Conservation (phyloP, 2,113 vertebrate species). For the Acanthochromis polyacanthus region DNA sequence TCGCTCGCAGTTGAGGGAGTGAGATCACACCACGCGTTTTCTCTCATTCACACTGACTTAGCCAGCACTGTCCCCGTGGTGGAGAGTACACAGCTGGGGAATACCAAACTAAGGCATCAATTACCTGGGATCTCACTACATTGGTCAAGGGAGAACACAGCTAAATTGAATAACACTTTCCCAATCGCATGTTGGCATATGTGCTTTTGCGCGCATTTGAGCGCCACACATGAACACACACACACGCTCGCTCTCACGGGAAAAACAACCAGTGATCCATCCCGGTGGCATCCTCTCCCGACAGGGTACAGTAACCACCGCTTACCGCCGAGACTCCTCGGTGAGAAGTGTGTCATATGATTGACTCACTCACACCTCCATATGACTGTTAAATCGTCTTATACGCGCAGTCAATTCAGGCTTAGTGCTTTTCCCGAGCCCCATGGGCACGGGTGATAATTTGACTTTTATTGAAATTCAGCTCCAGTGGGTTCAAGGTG, state of each 20-base stretch:
- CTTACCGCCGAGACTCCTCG: conserved; percentile 31
- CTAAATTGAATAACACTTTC: conserved; percentile 76
- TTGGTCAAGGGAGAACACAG: conserved; percentile 64
- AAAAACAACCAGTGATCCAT: conserved; percentile 65
- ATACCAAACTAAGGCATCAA: conserved; percentile 71
- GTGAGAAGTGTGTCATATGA: conserved; percentile 64
- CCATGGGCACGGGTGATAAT: conserved; percentile 76
- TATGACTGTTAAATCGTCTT: conserved; percentile 80
- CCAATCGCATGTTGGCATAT: conserved; percentile 32
- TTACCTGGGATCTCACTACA: conserved; percentile 73
- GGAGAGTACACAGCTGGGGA: conserved; percentile 51
- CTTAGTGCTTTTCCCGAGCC: conserved; percentile 58
- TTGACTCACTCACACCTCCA: conserved; percentile 82
- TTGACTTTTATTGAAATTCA: conserved; percentile 84
- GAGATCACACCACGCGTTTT: conserved; percentile 59
- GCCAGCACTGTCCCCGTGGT: conserved; percentile 59
- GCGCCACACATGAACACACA: not conserved
- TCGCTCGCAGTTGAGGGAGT: conserved; percentile 42
- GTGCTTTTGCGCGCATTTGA: not conserved
- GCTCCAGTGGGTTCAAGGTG: conserved; percentile 81
- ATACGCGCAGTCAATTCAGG: conserved; percentile 64
- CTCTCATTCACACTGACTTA: conserved; percentile 67
- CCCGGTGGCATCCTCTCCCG: conserved; percentile 47
- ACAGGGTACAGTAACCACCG: conserved; percentile 45
- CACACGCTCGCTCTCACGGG: not conserved